A percentile compares a stretch with the other conserved stretches of the same genome.
Evolutionary conservation across 92 coral and sea anemone species (phyloP).

Genomic region (Palythoa grandiflora): DNA sequence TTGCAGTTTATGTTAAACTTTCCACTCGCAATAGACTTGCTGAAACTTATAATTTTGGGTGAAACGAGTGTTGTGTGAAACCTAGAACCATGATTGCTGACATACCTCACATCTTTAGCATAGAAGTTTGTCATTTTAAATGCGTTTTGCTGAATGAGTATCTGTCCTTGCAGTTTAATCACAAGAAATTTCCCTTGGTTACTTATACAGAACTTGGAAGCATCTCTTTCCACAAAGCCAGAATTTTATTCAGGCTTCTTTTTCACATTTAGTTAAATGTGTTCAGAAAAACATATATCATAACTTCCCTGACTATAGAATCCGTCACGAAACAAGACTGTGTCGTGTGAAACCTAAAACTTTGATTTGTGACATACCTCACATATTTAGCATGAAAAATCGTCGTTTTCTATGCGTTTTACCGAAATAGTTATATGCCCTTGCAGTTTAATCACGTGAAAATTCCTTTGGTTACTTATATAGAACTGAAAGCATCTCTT

Average conservation of each 20-base stretch:
- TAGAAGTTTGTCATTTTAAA: not conserved
- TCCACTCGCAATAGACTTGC: no score
- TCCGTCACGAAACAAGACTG: not conserved
- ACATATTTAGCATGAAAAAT: not conserved
- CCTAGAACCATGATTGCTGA: not conserved
- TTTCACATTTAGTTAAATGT: no score
- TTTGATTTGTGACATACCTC: conserved; percentile 1
- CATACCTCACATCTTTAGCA: conserved; percentile 31
- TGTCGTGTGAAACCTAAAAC: not conserved
- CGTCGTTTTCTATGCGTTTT: not conserved
- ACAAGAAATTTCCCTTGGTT: conserved; percentile 19
- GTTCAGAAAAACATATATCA: no score
- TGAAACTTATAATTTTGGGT: no score
- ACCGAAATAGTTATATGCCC: not conserved
- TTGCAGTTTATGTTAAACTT: no score
- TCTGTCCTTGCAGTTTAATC: not conserved
- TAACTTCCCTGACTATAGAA: not conserved
- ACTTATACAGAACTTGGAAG: not conserved
- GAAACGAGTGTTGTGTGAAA: not conserved
- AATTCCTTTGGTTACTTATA: conserved; percentile 15
- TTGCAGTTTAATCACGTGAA: not conserved
- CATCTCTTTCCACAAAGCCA: not conserved
- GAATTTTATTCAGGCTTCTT: no score
- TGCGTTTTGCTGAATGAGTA: not conserved
- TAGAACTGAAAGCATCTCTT: not conserved